Conservation (phyloP, 2,797 vertebrate genomes). For the Heteromormyrus szaboi region DNA sequence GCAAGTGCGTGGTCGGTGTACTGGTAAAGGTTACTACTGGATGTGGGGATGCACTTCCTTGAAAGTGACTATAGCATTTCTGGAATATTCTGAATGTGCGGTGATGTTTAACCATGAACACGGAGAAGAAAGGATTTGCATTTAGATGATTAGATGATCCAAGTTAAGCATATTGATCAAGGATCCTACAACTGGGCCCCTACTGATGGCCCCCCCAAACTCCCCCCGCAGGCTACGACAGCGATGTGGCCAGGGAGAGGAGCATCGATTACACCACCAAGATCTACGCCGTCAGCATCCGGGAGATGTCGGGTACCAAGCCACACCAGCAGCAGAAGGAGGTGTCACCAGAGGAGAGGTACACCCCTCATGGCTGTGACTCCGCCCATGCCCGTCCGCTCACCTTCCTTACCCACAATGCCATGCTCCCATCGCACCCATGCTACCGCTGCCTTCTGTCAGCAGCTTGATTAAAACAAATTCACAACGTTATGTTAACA, state of each 20-base stretch:
- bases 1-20: not conserved
- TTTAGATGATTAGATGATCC: not conserved
- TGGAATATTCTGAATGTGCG: not conserved
- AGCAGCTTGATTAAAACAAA: not conserved
- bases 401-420: not conserved
- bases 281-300: constrained; percentile 84
- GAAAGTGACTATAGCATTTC: not conserved
- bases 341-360: constrained; percentile 82
- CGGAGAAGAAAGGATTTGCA: not conserved
- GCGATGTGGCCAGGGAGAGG: constrained; percentile 88
- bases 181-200: not conserved
- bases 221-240: constrained; percentile 79
- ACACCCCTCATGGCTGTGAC: constrained; percentile 28
- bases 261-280: constrained; percentile 83
- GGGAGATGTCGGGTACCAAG: constrained; percentile 87
- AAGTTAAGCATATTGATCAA: not conserved
- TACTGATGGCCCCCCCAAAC: not conserved
- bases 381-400: not conserved
- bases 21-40: not conserved
- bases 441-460: not conserved
- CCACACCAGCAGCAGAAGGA: constrained; percentile 89
- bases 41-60: not conserved
- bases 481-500: not conserved
- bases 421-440: not conserved
- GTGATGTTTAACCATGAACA: not conserved